phyloP scores from a whole-genome alignment of 2,113 vertebrate genomes.

The Brienomyrus longianalis region DNA sequence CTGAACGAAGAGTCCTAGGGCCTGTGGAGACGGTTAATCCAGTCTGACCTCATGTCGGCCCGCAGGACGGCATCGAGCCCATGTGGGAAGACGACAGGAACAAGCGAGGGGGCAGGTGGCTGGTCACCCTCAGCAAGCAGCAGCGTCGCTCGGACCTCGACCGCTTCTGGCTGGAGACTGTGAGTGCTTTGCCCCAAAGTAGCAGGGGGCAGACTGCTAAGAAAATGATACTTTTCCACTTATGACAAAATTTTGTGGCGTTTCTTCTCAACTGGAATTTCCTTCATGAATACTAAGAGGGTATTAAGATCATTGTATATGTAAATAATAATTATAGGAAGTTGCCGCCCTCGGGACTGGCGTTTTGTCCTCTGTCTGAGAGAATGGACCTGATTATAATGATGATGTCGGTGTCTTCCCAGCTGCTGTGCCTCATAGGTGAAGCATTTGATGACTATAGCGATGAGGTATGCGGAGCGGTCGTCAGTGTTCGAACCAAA shows the following conservation, averaged over 20 bases:
- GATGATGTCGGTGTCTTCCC: conserved; percentile 20
- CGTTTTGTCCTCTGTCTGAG: background rate
- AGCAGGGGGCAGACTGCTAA: background rate
- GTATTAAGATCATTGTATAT: background rate
- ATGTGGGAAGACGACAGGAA: conserved; percentile 99
- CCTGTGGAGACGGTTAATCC: background rate
- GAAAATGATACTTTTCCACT: background rate
- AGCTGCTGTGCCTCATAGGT: conserved; percentile 96
- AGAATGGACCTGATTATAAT: background rate
- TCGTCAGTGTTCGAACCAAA: conserved; percentile 92
- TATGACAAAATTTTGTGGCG: background rate
- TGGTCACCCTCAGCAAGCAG: conserved; percentile 92
- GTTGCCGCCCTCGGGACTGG: background rate
- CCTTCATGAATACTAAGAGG: background rate
- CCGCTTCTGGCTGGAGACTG: conserved; percentile 98
- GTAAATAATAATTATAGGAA: background rate
- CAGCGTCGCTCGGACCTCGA: conserved; percentile 91
- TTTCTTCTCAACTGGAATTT: background rate
- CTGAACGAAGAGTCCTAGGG: background rate
- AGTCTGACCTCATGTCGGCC: background rate
- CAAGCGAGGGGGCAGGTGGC: conserved; percentile 90
- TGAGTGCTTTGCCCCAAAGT: conserved; percentile 52
- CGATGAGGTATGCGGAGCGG: conserved; percentile 93
- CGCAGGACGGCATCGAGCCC: conserved; percentile 89
- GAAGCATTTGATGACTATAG: conserved; percentile 93